Percentiles rank a stretch among this genome's conserved stretches.
Conservation (phyloP, 2,113 vertebrate species). For the Tychaedon coryphoeus region DNA sequence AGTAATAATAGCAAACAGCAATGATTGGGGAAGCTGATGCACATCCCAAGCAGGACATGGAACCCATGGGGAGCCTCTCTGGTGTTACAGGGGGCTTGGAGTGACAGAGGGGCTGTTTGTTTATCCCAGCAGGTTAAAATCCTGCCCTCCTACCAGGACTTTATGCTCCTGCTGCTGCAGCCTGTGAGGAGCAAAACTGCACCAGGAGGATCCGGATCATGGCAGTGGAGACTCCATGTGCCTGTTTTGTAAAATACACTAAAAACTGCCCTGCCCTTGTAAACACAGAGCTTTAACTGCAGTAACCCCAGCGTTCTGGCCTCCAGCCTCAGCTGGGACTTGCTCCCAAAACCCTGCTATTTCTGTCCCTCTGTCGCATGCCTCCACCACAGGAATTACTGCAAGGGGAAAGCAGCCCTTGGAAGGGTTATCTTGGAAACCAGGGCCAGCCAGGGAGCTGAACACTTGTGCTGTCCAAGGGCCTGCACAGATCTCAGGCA, state of each 20-base stretch:
- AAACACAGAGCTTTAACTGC: background rate
- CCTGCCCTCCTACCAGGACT: background rate
- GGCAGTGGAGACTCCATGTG: background rate
- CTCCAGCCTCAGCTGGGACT: background rate
- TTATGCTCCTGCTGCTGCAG: fast-evolving
- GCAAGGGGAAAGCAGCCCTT: background rate
- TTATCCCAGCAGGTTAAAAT: background rate
- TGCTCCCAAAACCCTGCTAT: background rate
- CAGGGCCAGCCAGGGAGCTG: background rate
- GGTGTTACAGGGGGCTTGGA: fast-evolving
- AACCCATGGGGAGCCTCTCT: fast-evolving
- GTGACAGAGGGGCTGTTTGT: background rate
- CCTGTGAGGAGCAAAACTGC: background rate
- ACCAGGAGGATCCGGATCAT: background rate
- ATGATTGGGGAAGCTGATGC: background rate
- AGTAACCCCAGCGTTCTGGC: background rate
- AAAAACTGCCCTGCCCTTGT: background rate
- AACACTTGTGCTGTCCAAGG: background rate
- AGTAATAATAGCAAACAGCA: background rate
- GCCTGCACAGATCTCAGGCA: background rate
- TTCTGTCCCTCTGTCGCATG: background rate
- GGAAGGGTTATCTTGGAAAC: background rate
- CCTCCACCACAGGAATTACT: background rate
- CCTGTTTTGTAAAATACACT: background rate
- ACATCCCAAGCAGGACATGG: background rate